A percentile compares a stretch with the other conserved stretches of the same genome.
Evolutionary conservation across 2,797 vertebrate genomes (phyloP).

Genomic region (Helostoma temminkii): DNA sequence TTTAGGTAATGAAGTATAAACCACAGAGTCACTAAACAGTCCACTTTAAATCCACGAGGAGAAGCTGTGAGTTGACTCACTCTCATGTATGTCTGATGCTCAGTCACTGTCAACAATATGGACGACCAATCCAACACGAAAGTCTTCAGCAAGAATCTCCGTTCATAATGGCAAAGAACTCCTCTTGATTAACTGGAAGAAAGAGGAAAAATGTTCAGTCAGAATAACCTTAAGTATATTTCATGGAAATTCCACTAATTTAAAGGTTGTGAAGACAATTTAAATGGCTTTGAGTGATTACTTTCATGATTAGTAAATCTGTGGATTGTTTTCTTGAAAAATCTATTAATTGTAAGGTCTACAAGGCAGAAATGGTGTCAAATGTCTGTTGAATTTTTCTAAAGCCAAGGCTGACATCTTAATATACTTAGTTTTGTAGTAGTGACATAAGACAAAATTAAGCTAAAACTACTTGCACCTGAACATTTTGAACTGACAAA

Average conservation of each 20-base stretch:
- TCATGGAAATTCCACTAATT: background rate
- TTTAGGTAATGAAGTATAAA: background rate
- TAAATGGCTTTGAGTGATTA: no score
- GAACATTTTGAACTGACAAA: no score
- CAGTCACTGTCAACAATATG: background rate
- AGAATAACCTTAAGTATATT: background rate
- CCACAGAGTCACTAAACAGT: slow-evolving; percentile 1
- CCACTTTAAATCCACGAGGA: background rate
- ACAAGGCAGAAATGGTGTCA: no score
- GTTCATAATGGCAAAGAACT: slow-evolving; percentile 82
- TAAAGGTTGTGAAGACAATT: background rate
- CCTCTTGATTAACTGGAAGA: slow-evolving; percentile 78
- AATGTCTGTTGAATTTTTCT: no score
- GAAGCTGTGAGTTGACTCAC: background rate
- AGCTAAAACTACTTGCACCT: no score
- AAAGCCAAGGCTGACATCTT: no score
- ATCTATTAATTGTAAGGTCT: no score
- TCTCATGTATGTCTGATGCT: background rate
- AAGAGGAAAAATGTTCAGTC: background rate
- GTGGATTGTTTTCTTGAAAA: no score
- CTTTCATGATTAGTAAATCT: no score
- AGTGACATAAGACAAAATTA: no score
- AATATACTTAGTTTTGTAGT: no score
- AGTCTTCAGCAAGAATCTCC: slow-evolving; percentile 59
- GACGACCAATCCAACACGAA: background rate